Evolutionary conservation across 2,888 invertebrate species (phyloP), one percentile per base, ranked within the genome.

Genomic region (Xestia rhomboidea): DNA sequence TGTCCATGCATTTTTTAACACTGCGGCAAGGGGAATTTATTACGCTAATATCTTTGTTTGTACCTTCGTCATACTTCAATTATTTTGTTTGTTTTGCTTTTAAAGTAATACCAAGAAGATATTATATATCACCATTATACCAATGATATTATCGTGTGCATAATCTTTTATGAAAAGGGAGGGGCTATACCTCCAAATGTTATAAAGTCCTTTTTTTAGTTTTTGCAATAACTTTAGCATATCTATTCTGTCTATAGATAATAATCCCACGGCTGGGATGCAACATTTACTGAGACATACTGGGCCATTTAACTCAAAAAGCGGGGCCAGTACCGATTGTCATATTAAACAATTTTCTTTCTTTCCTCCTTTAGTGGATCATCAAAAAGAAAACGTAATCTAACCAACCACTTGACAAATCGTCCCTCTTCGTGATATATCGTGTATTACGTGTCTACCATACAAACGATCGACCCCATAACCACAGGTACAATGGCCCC

Each of bases 401-500:
- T 27, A 67, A 82, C 41, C 41, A 67, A 82, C 41, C 46, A 51
- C 62, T 70, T 70, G 77, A 71, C 49, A 49, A 67, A 51, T 27
- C 6, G 44, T 18, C 67, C 34, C 54, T 67, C 27, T 44, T 57
- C 54, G 10, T 41, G 49, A 67, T 57, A 75, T 49, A 67, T 62
- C 51, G 57, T 41, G 30, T 51, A 21, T 76, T 75, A 78, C 76
- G 69, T 82, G 72, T 51, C n/a, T 11, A 51, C 27, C 68, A 68
- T 87, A 68, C 73, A 77, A 78, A 75, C 24, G 68, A 70, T 69
- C 66, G 70, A 24, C 68, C 66, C 18, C 62, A 57, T 74, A 64
- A 46, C 49, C 34, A 71, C 18, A 27, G 24, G 83, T 38, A 86
- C 86, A 88, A 86, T 83, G 57, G 74, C 60, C 63, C 67, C 68